Percentiles rank a stretch among this genome's conserved stretches.
These are phyloP conservation scores for Synanceia verrucosa DNA, from an alignment of 2,797 vertebrate species.

Conservation along the genomic window DNA sequence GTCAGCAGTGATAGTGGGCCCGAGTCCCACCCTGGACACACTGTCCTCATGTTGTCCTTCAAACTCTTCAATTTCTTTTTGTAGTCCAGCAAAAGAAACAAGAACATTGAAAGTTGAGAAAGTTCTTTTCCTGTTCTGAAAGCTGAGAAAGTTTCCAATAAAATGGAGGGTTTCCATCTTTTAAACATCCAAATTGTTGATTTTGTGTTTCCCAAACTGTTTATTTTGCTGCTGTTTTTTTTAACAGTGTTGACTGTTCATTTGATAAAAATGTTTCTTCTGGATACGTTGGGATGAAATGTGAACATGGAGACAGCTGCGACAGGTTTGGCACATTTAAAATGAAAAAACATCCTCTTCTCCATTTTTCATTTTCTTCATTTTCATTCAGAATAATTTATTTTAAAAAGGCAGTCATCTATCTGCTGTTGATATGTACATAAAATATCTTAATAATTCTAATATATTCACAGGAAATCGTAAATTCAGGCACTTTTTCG, in stretches of 20 bases:
- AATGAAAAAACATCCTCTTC: conserved; percentile 49
- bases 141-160: conserved; percentile 2
- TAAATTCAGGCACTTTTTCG: conserved; percentile 83
- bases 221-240: no score
- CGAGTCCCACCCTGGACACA: conserved; percentile 39
- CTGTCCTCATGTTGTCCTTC: not conserved
- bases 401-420: conserved; percentile 80
- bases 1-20: conserved; percentile 68
- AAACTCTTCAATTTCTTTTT: not conserved
- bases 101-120: no score
- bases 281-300: conserved; percentile 37
- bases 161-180: no score
- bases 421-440: conserved; percentile 82
- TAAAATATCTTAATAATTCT: conserved; percentile 84
- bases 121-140: no score
- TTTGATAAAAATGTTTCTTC: not conserved
- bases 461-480: conserved; percentile 88
- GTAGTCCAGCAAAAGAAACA: conserved; percentile 35
- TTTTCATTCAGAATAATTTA: conserved; percentile 85
- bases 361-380: conserved; percentile 67
- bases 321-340: conserved; percentile 59
- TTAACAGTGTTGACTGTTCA: no score
- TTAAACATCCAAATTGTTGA: no score
- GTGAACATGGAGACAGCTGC: conserved; percentile 8
- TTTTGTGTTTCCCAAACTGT: no score